A percentile compares a stretch with the other conserved stretches of the same genome.
phyloP scores from a whole-genome alignment of 2,888 invertebrate species.

The Diloba caeruleocephala region DNA sequence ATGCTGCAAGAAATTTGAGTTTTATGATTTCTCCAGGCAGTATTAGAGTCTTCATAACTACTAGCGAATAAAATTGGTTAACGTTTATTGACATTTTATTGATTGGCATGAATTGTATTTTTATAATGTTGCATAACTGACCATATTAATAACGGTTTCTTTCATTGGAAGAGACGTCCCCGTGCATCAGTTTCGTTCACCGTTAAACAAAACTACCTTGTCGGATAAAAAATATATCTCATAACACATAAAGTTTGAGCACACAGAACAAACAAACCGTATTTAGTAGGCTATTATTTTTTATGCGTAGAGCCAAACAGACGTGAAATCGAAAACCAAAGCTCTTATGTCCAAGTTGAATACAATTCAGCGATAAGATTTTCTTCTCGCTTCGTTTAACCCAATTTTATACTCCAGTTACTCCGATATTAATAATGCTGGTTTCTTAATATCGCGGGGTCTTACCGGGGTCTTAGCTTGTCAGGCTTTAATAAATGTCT shows the following conservation, averaged over 20 bases:
- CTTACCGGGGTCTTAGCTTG: slow-evolving; percentile 45
- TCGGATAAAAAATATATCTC: not conserved
- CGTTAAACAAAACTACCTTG: not conserved
- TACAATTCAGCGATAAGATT: slow-evolving; percentile 41
- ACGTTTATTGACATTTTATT: too few relatives aligned
- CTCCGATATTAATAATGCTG: slow-evolving; percentile 50
- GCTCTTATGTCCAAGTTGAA: slow-evolving; percentile 52
- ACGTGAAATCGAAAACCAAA: slow-evolving; percentile 58
- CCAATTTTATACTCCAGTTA: slow-evolving; percentile 52
- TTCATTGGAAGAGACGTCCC: too few relatives aligned
- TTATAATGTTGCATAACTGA: too few relatives aligned
- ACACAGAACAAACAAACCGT: slow-evolving; percentile 12
- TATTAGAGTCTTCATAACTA: too few relatives aligned
- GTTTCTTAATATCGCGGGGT: slow-evolving; percentile 39
- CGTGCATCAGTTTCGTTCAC: slow-evolving; percentile 11
- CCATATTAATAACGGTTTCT: slow-evolving; percentile 9
- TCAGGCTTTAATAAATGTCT: slow-evolving; percentile 50
- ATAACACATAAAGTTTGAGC: not conserved
- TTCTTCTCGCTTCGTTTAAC: slow-evolving; percentile 46
- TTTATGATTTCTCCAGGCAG: too few relatives aligned
- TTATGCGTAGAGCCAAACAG: slow-evolving; percentile 41
- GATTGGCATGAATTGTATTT: too few relatives aligned
- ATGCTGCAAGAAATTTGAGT: too few relatives aligned
- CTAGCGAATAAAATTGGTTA: too few relatives aligned
- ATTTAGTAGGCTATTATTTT: slow-evolving; percentile 20